These are phyloP conservation scores for Nylanderia fulva DNA, from an alignment of 1,140 invertebrate species.

Conservation along the genomic window DNA sequence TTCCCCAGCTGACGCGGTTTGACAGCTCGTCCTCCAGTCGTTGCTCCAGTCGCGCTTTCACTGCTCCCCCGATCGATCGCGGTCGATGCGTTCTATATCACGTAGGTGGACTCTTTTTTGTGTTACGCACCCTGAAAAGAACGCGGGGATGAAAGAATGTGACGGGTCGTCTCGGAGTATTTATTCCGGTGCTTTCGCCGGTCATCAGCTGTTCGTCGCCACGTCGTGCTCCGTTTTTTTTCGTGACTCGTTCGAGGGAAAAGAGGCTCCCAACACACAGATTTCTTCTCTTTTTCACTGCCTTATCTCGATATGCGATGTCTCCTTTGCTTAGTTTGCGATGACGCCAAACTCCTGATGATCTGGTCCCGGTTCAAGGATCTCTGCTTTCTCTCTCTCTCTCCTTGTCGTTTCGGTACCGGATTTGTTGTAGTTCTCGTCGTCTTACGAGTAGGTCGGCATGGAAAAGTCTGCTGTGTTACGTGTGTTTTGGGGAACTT, in stretches of 20 bases:
- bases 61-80: slow-evolving; percentile 30
- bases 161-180: not conserved
- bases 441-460: not conserved
- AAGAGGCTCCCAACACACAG: no score
- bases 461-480: slow-evolving; percentile 68
- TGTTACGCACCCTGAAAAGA: slow-evolving; percentile 56
- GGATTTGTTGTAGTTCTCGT: slow-evolving; percentile 1
- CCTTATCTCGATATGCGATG: not conserved
- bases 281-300: no score
- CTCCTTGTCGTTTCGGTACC: not conserved
- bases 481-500: slow-evolving; percentile 78
- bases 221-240: no score
- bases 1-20: not conserved
- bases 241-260: no score
- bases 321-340: not conserved
- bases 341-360: not conserved
- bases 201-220: not conserved
- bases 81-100: not conserved
- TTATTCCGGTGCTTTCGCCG: not conserved
- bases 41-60: not conserved
- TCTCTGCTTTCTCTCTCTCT: not conserved
- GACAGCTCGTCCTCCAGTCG: no score
- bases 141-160: slow-evolving; percentile 39
- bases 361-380: slow-evolving; percentile 5
- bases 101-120: not conserved